phyloP scores from a whole-genome alignment of 2,888 invertebrate genomes.

The Zygothrica quintamaculata region DNA sequence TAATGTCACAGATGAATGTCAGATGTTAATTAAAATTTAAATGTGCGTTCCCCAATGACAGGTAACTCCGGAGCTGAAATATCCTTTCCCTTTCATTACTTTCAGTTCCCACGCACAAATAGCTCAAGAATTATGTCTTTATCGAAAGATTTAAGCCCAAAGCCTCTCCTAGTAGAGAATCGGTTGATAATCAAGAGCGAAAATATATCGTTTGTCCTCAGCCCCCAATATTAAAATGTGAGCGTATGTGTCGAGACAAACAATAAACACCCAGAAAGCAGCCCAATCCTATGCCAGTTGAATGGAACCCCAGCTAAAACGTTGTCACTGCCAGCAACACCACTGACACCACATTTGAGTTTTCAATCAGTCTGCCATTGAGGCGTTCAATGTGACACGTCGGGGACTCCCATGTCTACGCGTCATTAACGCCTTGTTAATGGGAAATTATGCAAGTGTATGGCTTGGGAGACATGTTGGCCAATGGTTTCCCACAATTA shows the following conservation, averaged over 20 bases:
- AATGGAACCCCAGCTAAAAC: slow-evolving; percentile 8
- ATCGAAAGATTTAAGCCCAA: slow-evolving; percentile 21
- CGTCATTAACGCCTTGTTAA: slow-evolving; percentile 67
- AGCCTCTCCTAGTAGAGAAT: slow-evolving; percentile 46
- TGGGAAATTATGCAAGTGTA: slow-evolving; percentile 35
- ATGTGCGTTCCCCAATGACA: no score
- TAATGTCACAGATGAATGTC: no score
- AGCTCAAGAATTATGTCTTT: slow-evolving; percentile 61
- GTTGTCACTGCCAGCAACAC: slow-evolving; percentile 34
- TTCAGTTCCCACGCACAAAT: slow-evolving; percentile 72
- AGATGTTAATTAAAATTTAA: no score
- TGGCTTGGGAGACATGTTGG: slow-evolving; percentile 21
- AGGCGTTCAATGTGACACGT: slow-evolving; percentile 77
- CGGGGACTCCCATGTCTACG: slow-evolving; percentile 38
- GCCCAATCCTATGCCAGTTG: no score
- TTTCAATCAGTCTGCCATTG: slow-evolving; percentile 79
- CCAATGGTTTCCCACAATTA: slow-evolving; percentile 35
- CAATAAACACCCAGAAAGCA: slow-evolving; percentile 48
- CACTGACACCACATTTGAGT: slow-evolving; percentile 54
- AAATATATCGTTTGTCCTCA: slow-evolving; percentile 76
- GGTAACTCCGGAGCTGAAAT: no score
- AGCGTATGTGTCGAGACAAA: slow-evolving; percentile 50
- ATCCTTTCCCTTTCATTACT: neutral
- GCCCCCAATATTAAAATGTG: slow-evolving; percentile 56
- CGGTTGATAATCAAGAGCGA: slow-evolving; percentile 65